phyloP scores from a whole-genome alignment of 2,113 vertebrate species.

The Nansenia antarctica region DNA sequence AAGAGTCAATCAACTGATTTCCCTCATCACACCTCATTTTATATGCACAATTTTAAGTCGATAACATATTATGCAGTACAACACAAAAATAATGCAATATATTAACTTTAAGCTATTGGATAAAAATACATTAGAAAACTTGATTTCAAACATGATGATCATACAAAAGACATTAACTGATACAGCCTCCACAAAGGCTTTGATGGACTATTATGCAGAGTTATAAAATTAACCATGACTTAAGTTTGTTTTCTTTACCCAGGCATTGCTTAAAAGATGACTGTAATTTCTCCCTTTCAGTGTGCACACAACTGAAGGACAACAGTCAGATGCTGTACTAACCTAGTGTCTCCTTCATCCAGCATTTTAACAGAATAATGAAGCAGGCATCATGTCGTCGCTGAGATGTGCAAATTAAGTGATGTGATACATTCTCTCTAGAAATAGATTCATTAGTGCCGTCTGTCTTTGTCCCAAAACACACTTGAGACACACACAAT shows the following conservation, averaged over 20 bases:
- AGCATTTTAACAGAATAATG: too few species aligned
- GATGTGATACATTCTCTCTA: slow-evolving; percentile 31
- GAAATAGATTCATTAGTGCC: slow-evolving; percentile 11
- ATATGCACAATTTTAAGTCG: slow-evolving; percentile 13
- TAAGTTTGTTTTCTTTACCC: slow-evolving; percentile 36
- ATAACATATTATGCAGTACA: slow-evolving; percentile 5
- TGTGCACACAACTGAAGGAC: background rate
- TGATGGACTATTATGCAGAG: slow-evolving; percentile 21
- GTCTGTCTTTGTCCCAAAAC: background rate
- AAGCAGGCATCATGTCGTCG: slow-evolving; percentile 17
- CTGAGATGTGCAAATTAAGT: slow-evolving; percentile 20
- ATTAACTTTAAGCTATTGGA: slow-evolving; percentile 34
- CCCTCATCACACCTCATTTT: background rate
- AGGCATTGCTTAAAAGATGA: too few species aligned
- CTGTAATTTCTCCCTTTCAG: background rate
- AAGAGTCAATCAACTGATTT: background rate
- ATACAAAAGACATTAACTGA: slow-evolving; percentile 44
- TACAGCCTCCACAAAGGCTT: slow-evolving; percentile 43
- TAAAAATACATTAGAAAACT: slow-evolving; percentile 51
- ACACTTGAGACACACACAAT: background rate
- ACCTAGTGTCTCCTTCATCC: background rate
- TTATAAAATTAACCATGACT: background rate
- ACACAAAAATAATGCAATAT: slow-evolving; percentile 27
- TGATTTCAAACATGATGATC: slow-evolving; percentile 9
- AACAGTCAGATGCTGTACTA: too few species aligned